Evolutionary conservation across 2,888 invertebrate genomes (phyloP).

Genomic region (Frankliniella intonsa): DNA sequence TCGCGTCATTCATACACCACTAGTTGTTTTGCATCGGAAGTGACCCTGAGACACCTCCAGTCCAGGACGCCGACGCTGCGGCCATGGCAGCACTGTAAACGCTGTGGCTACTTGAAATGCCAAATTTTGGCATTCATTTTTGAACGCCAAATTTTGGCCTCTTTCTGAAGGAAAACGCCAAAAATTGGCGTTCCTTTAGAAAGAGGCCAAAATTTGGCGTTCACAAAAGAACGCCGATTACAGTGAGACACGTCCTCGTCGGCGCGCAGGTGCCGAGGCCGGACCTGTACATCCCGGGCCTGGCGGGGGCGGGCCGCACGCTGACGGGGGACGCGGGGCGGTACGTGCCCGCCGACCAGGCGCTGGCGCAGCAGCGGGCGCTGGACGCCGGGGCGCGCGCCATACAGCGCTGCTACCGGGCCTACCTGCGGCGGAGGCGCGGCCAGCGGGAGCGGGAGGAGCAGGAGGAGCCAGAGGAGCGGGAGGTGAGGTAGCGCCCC

Average conservation of each 20-base stretch:
- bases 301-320: neutral
- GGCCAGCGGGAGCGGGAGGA: neutral
- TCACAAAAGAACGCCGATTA: too few species aligned
- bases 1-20: too few species aligned
- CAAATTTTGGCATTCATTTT: too few species aligned
- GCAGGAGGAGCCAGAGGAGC: neutral
- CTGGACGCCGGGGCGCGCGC: neutral
- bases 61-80: too few species aligned
- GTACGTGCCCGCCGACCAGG: neutral
- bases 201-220: too few species aligned
- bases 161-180: too few species aligned
- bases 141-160: too few species aligned
- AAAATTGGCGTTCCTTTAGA: too few species aligned
- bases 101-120: too few species aligned
- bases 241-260: neutral
- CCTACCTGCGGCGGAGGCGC: neutral
- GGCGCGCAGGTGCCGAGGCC: slow-evolving; percentile 6
- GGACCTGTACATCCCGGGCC: slow-evolving; percentile 6
- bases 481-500: neutral
- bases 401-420: slow-evolving; percentile 7
- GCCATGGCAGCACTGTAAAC: too few species aligned
- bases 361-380: neutral
- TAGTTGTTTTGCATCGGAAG: too few species aligned
- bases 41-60: too few species aligned
- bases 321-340: neutral